Percentiles rank a stretch among this genome's conserved stretches.
Conservation (phyloP, 2,797 vertebrate species). For the Halcyon chelicuti region DNA sequence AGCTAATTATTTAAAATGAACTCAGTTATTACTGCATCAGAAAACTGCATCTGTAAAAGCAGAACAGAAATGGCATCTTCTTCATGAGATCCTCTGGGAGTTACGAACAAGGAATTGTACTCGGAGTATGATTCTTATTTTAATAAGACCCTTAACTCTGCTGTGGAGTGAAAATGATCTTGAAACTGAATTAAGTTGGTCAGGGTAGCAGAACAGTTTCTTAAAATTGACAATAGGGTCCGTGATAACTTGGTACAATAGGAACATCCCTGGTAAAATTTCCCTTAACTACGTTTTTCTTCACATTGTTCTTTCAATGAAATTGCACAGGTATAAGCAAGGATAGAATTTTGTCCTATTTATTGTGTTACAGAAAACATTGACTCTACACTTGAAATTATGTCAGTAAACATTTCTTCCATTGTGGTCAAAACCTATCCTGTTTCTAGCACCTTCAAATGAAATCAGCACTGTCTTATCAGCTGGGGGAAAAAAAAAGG, state of each 20-base stretch:
- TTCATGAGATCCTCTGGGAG: not conserved
- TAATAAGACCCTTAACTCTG: not conserved
- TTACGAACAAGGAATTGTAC: not conserved
- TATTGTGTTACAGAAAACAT: not conserved
- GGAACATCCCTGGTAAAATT: not conserved
- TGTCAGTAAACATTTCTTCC: conserved; percentile 34
- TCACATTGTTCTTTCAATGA: not conserved
- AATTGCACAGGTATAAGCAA: not conserved
- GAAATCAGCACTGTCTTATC: not conserved
- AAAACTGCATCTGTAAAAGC: conserved; percentile 4
- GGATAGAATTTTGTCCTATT: not conserved
- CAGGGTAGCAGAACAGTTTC: not conserved
- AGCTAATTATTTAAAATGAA: conserved; percentile 35
- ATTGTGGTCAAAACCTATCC: not conserved
- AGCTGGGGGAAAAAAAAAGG: not conserved
- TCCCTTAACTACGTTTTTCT: not conserved
- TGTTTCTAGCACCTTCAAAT: conserved; percentile 20
- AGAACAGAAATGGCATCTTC: not conserved
- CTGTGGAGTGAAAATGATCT: not conserved
- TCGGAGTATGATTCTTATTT: not conserved
- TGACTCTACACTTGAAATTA: conserved; percentile 25
- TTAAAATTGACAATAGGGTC: not conserved
- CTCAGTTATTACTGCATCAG: not conserved
- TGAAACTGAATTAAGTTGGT: not conserved
- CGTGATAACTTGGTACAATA: not conserved